Evolutionary conservation across 2,888 invertebrate species (phyloP).

Genomic region (Dioctria rufipes): DNA sequence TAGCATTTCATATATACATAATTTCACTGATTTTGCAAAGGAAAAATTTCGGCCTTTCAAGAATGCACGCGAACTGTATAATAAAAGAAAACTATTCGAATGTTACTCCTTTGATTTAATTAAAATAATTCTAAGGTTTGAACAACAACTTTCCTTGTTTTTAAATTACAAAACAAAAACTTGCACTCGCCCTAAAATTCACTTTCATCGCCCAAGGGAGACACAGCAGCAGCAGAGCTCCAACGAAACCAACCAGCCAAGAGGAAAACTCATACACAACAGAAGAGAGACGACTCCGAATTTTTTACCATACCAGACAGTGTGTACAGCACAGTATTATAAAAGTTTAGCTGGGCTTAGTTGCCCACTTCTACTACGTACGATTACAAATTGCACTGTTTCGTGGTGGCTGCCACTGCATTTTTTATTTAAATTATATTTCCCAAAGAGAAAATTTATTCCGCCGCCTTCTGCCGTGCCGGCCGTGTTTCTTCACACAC

Average conservation of each 20-base stretch:
- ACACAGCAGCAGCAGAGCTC: neutral
- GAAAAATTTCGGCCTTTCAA: neutral
- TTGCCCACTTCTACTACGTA: no score
- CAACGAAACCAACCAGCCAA: slow-evolving; percentile 15
- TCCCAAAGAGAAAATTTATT: no score
- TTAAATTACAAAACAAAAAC: slow-evolving; percentile 21
- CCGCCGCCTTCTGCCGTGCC: no score
- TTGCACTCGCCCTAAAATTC: slow-evolving; percentile 39
- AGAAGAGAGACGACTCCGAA: neutral
- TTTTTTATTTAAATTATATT: no score
- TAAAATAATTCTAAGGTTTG: slow-evolving; percentile 1
- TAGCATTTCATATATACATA: slow-evolving; percentile 17
- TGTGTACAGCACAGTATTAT: no score
- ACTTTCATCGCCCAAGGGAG: neutral
- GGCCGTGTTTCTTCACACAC: no score
- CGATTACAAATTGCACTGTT: no score
- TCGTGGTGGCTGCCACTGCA: no score
- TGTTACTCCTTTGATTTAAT: neutral
- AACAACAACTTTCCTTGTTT: slow-evolving; percentile 19
- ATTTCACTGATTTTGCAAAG: neutral
- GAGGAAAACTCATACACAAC: slow-evolving; percentile 19
- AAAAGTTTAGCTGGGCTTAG: no score
- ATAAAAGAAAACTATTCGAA: neutral
- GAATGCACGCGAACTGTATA: neutral
- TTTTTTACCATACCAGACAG: no score